These are phyloP conservation scores for Bradynema listronoti DNA, from an alignment of 1,140 invertebrate genomes.

Conservation along the genomic window DNA sequence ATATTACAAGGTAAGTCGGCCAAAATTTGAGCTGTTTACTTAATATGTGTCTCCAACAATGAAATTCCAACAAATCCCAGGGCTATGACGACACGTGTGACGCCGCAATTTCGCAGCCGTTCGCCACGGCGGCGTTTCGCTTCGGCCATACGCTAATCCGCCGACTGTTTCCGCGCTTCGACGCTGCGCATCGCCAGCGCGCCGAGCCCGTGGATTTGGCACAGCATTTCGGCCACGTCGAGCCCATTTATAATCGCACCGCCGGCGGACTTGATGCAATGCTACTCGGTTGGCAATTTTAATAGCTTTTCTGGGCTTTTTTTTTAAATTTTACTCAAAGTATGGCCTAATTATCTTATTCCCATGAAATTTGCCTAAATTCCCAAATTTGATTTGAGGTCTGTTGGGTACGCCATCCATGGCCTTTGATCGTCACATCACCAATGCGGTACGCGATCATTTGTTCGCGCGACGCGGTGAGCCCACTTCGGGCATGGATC, in stretches of 20 bases:
- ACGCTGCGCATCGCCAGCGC: slow-evolving; percentile 42
- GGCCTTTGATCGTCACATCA: slow-evolving; percentile 53
- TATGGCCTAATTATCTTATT: too few relatives aligned
- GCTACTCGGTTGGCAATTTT: slow-evolving; percentile 33
- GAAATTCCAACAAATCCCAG: too few relatives aligned
- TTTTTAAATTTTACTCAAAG: too few relatives aligned
- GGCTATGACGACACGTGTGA: slow-evolving; percentile 43
- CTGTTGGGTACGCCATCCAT: slow-evolving; percentile 49
- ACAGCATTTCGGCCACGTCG: slow-evolving; percentile 42
- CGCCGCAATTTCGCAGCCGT: slow-evolving; percentile 43
- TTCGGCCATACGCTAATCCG: slow-evolving; percentile 65
- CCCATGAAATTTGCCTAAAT: neutral
- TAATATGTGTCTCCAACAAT: too few relatives aligned
- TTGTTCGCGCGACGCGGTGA: slow-evolving; percentile 40
- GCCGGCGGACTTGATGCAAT: slow-evolving; percentile 44
- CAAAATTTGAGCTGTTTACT: neutral
- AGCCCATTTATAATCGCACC: slow-evolving; percentile 38
- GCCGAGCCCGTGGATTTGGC: slow-evolving; percentile 50
- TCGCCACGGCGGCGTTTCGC: slow-evolving; percentile 48
- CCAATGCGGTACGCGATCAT: slow-evolving; percentile 44
- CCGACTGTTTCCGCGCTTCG: slow-evolving; percentile 48
- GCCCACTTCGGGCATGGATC: slow-evolving; percentile 41
- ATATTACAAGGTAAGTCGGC: slow-evolving; percentile 34
- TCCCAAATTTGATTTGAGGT: slow-evolving; percentile 21
- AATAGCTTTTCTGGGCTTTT: too few relatives aligned